phyloP scores from a whole-genome alignment of 2,797 vertebrate species.

The Eulemur rubriventer region DNA sequence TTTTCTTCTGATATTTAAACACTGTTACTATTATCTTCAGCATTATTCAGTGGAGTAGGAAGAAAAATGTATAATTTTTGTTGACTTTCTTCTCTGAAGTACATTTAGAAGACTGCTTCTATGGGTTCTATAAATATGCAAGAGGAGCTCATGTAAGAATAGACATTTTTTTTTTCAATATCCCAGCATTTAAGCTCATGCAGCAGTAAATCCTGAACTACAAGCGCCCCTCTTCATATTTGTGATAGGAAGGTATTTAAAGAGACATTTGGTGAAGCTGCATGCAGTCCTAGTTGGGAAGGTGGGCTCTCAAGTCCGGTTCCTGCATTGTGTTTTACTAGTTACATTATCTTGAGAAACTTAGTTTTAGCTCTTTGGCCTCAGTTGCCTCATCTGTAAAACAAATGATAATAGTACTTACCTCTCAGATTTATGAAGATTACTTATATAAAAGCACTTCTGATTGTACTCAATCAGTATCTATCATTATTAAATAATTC shows the following conservation, averaged over 20 bases:
- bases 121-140: not conserved
- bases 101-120: not conserved
- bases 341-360: not conserved
- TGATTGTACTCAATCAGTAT: not conserved
- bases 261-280: not conserved
- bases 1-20: conserved; percentile 46
- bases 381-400: not conserved
- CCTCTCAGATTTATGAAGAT: not conserved
- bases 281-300: not conserved
- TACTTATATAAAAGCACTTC: not conserved
- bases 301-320: not conserved
- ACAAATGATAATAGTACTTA: not conserved
- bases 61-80: not conserved
- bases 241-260: not conserved
- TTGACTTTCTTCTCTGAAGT: conserved; percentile 46
- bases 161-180: not conserved
- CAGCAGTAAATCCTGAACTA: not conserved
- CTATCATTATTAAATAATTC: not conserved
- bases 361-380: not conserved
- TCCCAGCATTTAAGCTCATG: not conserved
- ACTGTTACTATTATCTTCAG: not conserved
- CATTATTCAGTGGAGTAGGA: not conserved
- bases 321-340: not conserved
- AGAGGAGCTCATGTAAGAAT: not conserved
- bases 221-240: not conserved